Percentiles rank a stretch among this genome's conserved stretches.
These are phyloP conservation scores for Zophobas morio DNA, from an alignment of 1,140 invertebrate species.

Conservation along the genomic window DNA sequence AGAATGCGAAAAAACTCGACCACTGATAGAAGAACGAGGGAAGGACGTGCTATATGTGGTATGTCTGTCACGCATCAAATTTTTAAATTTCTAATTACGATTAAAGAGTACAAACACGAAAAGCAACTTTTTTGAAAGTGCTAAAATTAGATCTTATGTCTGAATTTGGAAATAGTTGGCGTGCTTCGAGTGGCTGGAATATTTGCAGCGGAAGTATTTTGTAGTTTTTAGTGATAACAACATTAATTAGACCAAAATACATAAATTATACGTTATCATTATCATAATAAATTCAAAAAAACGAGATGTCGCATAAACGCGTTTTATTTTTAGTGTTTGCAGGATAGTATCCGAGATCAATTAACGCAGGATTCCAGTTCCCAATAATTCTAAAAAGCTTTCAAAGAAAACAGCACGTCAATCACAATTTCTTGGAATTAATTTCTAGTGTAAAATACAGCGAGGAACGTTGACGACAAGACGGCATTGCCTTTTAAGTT, in stretches of 20 bases:
- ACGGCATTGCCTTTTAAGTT: slow-evolving; percentile 55
- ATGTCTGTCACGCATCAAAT: slow-evolving; percentile 17
- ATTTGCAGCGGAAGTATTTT: slow-evolving; percentile 20
- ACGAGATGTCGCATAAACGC: slow-evolving; percentile 4
- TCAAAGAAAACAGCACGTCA: slow-evolving; percentile 59
- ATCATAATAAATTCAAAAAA: slow-evolving; percentile 22
- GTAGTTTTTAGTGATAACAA: slow-evolving; percentile 41
- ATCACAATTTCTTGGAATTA: slow-evolving; percentile 57
- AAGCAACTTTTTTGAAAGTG: slow-evolving; percentile 1
- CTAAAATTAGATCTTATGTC: background rate
- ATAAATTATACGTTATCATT: slow-evolving; percentile 42
- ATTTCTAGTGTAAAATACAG: slow-evolving; percentile 58
- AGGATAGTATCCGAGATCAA: slow-evolving; percentile 50
- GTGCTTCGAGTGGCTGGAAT: background rate
- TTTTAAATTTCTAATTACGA: slow-evolving; percentile 18
- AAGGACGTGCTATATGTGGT: slow-evolving; percentile 33
- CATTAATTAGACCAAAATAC: slow-evolving; percentile 48
- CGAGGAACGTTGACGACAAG: slow-evolving; percentile 50
- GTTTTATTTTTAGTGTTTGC: slow-evolving; percentile 44
- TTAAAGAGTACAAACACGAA: slow-evolving; percentile 8
- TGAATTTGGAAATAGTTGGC: background rate
- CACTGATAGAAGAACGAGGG: slow-evolving; percentile 7
- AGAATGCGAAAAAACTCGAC: slow-evolving; percentile 21
- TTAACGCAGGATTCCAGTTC: slow-evolving; percentile 59
- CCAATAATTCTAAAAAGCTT: slow-evolving; percentile 57